Evolutionary conservation across 2,113 vertebrate species (phyloP).

Genomic region (Egretta garzetta): DNA sequence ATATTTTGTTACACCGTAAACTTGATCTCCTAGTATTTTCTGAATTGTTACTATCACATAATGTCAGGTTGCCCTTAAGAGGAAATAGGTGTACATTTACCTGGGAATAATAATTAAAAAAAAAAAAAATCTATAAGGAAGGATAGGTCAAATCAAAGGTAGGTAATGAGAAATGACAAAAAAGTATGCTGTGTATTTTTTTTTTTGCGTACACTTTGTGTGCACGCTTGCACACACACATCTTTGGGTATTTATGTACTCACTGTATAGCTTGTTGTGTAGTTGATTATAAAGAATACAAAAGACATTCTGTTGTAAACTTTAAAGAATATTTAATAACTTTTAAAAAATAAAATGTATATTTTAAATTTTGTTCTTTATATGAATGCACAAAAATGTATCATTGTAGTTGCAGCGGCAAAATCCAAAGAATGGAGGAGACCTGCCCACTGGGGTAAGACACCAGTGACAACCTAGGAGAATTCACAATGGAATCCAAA

Average conservation of each 20-base stretch:
- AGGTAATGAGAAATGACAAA: neutral
- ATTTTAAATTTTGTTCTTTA: conserved; percentile 41
- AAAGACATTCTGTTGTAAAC: conserved; percentile 62
- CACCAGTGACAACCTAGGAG: neutral
- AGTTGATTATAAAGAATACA: conserved; percentile 57
- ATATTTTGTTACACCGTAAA: neutral
- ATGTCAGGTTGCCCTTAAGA: neutral
- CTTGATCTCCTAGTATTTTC: neutral
- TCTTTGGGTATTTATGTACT: neutral
- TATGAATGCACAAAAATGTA: conserved; percentile 65
- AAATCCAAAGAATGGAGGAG: conserved; percentile 8
- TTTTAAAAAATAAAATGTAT: conserved; percentile 72
- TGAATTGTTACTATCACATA: neutral
- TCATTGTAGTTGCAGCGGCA: conserved; percentile 16
- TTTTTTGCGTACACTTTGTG: neutral
- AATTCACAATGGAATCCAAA: conserved; percentile 11
- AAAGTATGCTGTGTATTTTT: neutral
- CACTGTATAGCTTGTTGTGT: neutral
- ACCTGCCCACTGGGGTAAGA: neutral
- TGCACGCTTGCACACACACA: neutral
- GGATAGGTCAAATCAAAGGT: neutral
- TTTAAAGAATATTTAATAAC: conserved; percentile 73
- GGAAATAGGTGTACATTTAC: neutral
- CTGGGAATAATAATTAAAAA: neutral
- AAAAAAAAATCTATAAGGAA: neutral